Evolutionary conservation across 2,113 vertebrate genomes (phyloP).

Genomic region (Tragelaphus scriptus): DNA sequence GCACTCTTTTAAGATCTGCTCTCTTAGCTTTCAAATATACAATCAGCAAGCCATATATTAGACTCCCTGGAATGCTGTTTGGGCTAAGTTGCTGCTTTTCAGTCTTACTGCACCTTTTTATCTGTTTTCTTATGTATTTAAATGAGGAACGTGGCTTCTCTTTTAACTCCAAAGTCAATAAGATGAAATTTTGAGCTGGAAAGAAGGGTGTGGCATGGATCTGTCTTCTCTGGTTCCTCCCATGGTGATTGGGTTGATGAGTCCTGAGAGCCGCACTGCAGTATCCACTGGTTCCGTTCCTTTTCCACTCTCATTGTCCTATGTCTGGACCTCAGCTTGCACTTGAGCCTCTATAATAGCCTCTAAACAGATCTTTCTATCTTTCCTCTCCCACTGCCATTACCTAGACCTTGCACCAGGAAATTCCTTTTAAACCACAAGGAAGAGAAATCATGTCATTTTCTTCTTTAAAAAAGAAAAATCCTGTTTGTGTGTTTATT

Average conservation of each 20-base stretch:
- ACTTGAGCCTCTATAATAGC: not conserved
- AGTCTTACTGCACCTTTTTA: not conserved
- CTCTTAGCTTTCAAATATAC: not conserved
- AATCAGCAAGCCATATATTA: not conserved
- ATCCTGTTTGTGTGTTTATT: not conserved
- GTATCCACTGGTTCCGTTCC: not conserved
- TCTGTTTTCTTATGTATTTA: slow-evolving; percentile 4
- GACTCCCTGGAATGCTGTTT: not conserved
- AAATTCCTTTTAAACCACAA: not conserved
- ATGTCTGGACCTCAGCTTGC: not conserved
- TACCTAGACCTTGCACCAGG: not conserved
- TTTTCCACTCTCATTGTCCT: not conserved
- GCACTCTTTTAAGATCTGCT: not conserved
- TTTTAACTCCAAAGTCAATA: not conserved
- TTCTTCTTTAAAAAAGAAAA: not conserved
- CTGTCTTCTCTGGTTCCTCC: not conserved
- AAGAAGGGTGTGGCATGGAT: not conserved
- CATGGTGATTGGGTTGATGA: not conserved
- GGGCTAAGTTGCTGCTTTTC: not conserved
- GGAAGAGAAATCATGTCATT: not conserved
- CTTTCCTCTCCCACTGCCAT: not conserved
- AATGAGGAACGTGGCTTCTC: not conserved
- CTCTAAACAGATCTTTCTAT: not conserved
- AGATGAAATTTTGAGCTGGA: not conserved
- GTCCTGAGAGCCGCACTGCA: not conserved